A percentile compares a stretch with the other conserved stretches of the same genome.
These are phyloP conservation scores for Sarcophilus harrisii DNA, from an alignment of 2,797 vertebrate genomes.

Conservation along the genomic window DNA sequence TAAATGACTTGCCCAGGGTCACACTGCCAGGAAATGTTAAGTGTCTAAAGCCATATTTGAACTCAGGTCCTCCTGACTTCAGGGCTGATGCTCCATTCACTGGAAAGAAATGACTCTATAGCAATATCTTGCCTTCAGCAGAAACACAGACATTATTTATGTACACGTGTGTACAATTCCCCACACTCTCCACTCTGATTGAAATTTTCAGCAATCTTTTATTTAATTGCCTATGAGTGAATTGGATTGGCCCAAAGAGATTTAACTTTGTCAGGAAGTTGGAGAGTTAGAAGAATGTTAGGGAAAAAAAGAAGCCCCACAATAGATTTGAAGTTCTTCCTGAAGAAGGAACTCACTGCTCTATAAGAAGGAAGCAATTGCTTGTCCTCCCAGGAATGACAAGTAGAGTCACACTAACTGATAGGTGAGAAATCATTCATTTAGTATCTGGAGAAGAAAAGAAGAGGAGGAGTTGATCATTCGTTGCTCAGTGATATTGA, in stretches of 20 bases:
- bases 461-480: background rate
- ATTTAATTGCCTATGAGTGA: too few species aligned
- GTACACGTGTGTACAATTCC: too few species aligned
- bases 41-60: too few species aligned
- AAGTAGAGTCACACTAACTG: background rate
- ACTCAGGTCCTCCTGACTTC: too few species aligned
- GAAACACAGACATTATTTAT: too few species aligned
- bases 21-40: too few species aligned
- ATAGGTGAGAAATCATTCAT: background rate
- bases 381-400: background rate
- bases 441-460: background rate
- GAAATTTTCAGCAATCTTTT: too few species aligned
- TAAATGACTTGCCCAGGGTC: too few species aligned
- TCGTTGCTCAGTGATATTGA: background rate
- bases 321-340: background rate
- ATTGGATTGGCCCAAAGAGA: background rate
- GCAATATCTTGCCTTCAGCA: too few species aligned
- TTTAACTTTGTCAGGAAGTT: background rate
- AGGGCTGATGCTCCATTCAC: background rate
- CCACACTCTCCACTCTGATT: too few species aligned
- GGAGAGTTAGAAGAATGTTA: background rate
- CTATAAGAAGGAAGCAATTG: background rate
- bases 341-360: background rate
- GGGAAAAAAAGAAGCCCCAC: background rate
- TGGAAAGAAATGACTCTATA: too few species aligned